Evolutionary conservation across 2,888 invertebrate genomes (phyloP).

Genomic region (Erannis defoliaria): DNA sequence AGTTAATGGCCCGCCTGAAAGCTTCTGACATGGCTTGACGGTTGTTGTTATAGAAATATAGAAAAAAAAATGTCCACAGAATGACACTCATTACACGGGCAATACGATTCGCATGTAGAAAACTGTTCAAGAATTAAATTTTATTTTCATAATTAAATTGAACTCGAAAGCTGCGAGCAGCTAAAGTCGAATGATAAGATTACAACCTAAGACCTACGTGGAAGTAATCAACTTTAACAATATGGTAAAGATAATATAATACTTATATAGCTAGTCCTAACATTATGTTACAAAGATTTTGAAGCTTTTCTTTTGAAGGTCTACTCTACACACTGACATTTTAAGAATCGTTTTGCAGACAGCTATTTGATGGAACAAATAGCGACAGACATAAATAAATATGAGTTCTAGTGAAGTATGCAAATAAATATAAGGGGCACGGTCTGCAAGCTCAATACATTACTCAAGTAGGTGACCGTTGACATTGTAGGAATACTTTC

Average conservation of each 20-base stretch:
- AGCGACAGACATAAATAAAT: constrained; percentile 19
- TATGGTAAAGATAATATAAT: neutral
- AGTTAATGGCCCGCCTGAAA: no score
- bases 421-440: constrained; percentile 20
- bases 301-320: neutral
- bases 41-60: no score
- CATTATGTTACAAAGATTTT: neutral
- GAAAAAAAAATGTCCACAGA: no score
- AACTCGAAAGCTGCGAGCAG: no score
- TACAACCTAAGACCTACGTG: constrained; percentile 1
- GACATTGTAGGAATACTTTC: constrained; percentile 58
- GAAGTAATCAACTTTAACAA: neutral
- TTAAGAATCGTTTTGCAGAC: neutral
- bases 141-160: constrained; percentile 11
- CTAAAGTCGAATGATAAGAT: neutral
- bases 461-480: constrained; percentile 51
- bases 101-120: constrained; percentile 10
- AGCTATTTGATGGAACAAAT: constrained; percentile 6
- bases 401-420: constrained; percentile 26
- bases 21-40: no score
- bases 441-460: constrained; percentile 35
- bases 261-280: no score
- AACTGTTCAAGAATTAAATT: constrained; percentile 15
- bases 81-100: constrained; percentile 8
- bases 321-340: neutral